Conservation (phyloP, 2,888 invertebrate genomes). For the Hoplodrina blanda region DNA sequence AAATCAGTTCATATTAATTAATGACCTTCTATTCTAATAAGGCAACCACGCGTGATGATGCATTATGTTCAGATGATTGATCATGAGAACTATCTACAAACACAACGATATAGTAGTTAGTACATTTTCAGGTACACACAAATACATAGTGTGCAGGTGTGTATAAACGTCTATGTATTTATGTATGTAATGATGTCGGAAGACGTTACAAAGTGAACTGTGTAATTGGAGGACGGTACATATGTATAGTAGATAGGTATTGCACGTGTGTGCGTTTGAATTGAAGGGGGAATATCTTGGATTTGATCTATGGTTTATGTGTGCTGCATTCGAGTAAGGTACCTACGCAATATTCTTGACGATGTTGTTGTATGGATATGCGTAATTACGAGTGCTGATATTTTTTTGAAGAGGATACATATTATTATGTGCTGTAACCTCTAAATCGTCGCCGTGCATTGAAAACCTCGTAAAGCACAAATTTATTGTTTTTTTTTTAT, state of each 20-base stretch:
- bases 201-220: conserved; percentile 54
- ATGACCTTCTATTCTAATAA: not conserved
- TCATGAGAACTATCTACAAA: not conserved
- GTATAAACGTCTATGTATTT: not conserved
- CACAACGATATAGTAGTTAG: no score
- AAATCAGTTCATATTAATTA: not conserved
- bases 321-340: not conserved
- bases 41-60: not conserved
- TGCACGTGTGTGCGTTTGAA: conserved; percentile 10
- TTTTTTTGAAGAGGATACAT: no score
- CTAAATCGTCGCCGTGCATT: no score
- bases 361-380: conserved; percentile 21
- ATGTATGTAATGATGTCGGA: conserved; percentile 37
- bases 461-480: no score
- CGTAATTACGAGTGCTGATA: not conserved
- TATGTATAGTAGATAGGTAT: conserved; percentile 7
- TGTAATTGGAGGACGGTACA: conserved; percentile 42
- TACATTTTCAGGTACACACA: conserved; percentile 8
- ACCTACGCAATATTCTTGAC: not conserved
- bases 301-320: conserved; percentile 41
- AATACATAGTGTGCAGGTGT: not conserved
- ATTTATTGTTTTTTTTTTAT: no score
- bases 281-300: conserved; percentile 42
- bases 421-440: no score
- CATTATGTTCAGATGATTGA: not conserved